Conservation (phyloP, 2,113 vertebrate species). For the Notarius lentiginosus region DNA sequence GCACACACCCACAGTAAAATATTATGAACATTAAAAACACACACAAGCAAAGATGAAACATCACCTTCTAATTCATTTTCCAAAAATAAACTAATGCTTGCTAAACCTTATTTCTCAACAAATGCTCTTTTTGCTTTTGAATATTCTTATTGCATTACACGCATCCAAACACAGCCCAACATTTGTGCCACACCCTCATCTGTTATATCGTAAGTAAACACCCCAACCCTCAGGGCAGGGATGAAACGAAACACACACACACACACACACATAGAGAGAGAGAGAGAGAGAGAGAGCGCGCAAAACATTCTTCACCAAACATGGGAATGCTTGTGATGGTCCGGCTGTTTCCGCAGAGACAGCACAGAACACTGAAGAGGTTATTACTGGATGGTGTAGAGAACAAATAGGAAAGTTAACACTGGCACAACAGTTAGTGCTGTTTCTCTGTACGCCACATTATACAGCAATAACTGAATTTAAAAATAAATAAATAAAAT, state of each 20-base stretch:
- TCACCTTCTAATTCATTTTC: background rate
- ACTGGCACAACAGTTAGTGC: background rate
- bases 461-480: background rate
- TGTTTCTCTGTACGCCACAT: background rate
- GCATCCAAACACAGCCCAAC: constrained; percentile 9
- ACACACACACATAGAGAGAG: background rate
- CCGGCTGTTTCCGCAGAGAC: constrained; percentile 10
- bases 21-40: background rate
- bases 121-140: background rate
- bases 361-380: background rate
- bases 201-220: constrained; percentile 2
- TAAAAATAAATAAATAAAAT: background rate
- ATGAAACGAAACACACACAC: background rate
- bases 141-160: background rate
- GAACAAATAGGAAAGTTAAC: background rate
- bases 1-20: background rate
- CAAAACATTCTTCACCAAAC: constrained; percentile 32
- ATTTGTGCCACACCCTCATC: constrained; percentile 11
- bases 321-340: constrained; percentile 19
- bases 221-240: constrained; percentile 7
- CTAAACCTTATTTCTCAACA: background rate
- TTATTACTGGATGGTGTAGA: constrained; percentile 3
- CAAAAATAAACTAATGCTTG: background rate
- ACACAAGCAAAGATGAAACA: background rate
- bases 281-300: background rate